Evolutionary conservation across 2,113 vertebrate species (phyloP).

Genomic region (Tragelaphus imberbis): DNA sequence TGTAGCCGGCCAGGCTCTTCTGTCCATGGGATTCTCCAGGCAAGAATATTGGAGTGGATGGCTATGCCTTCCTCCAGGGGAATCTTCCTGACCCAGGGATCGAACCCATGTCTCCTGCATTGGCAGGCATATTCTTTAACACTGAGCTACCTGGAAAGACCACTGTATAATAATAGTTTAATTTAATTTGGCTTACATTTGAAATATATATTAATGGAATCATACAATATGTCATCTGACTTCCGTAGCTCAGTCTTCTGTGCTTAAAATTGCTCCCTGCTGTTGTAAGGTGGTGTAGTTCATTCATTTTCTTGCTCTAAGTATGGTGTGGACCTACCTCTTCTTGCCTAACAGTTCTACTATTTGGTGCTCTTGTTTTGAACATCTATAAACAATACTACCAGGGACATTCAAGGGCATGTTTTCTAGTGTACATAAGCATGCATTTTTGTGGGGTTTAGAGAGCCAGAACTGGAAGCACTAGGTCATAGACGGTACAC

Average conservation of each 20-base stretch:
- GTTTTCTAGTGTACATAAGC: background rate
- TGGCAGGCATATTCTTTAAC: background rate
- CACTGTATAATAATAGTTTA: background rate
- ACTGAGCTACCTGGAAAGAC: background rate
- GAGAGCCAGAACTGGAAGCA: background rate
- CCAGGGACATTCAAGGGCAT: background rate
- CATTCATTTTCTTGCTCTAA: background rate
- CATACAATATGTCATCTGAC: background rate
- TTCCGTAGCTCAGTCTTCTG: conserved; percentile 6
- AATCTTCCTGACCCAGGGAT: background rate
- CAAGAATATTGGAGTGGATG: background rate
- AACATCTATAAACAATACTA: background rate
- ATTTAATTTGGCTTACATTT: background rate
- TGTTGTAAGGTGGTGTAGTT: background rate
- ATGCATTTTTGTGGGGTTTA: background rate
- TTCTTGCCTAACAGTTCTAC: background rate
- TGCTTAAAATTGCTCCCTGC: background rate
- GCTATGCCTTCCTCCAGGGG: background rate
- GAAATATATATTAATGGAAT: background rate
- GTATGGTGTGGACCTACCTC: background rate
- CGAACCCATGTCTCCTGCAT: background rate
- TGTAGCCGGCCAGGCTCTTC: background rate
- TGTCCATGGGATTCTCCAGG: background rate
- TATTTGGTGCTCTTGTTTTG: background rate
- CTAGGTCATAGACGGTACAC: background rate